phyloP scores from a whole-genome alignment of 2,113 vertebrate genomes.

The Gavialis gangeticus region DNA sequence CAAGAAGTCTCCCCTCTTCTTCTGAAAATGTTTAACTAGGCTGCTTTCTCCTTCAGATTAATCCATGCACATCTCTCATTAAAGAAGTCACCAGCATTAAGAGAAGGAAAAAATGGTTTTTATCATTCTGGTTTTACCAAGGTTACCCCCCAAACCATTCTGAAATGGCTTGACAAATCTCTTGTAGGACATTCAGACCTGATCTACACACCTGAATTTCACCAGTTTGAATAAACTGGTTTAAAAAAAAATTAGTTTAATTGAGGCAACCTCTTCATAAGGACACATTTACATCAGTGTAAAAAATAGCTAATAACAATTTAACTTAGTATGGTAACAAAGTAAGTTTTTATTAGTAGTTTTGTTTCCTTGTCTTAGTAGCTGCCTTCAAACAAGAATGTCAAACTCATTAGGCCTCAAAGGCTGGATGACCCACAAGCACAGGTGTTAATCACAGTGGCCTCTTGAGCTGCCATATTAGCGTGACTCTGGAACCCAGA shows the following conservation, averaged over 20 bases:
- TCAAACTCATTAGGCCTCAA: no score
- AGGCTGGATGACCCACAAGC: no score
- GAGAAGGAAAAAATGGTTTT: not conserved
- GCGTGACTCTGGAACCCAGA: no score
- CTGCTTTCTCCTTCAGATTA: not conserved
- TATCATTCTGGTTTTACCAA: not conserved
- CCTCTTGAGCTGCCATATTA: no score
- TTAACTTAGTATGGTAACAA: not conserved
- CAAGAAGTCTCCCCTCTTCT: not conserved
- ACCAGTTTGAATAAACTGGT: not conserved
- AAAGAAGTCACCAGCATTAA: not conserved
- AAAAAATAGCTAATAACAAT: not conserved
- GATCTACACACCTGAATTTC: not conserved
- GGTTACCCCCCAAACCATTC: not conserved
- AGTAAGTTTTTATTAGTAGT: not conserved
- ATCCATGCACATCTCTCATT: not conserved
- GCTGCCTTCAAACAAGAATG: no score
- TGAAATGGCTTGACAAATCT: not conserved
- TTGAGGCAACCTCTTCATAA: not conserved
- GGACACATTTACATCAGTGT: rapidly evolving
- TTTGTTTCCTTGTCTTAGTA: not conserved
- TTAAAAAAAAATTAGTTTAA: not conserved
- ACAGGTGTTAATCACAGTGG: no score
- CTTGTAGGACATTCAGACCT: not conserved
- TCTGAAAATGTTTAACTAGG: not conserved